These are phyloP conservation scores for Collichthys lucidus DNA, from an alignment of 2,113 vertebrate genomes.

Conservation along the genomic window DNA sequence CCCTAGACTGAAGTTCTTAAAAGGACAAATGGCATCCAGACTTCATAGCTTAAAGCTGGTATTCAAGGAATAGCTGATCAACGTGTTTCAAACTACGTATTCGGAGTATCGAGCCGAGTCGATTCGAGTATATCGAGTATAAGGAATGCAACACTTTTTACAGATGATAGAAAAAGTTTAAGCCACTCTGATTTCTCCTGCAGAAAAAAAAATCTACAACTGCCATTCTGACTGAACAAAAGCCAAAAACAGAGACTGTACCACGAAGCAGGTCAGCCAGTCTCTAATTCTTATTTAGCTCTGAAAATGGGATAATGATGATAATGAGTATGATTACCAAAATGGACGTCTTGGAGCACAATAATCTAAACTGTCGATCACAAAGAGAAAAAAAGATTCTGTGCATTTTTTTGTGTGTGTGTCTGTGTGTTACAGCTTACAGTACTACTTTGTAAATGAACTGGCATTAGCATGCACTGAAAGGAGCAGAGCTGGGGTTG, in stretches of 20 bases:
- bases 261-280: conserved; percentile 38
- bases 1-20: not conserved
- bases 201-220: conserved; percentile 22
- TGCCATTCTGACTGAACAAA: conserved; percentile 34
- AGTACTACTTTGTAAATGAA: conserved; percentile 79
- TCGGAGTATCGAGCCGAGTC: not conserved
- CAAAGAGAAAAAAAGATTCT: conserved; percentile 55
- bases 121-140: no score
- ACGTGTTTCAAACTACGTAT: not conserved
- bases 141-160: conserved; percentile 14
- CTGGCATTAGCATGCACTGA: conserved; percentile 83
- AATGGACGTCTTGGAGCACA: conserved; percentile 70
- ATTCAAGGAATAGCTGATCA: not conserved
- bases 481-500: conserved; percentile 73
- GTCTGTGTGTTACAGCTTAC: conserved; percentile 73
- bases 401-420: conserved; percentile 58
- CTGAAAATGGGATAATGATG: conserved; percentile 73
- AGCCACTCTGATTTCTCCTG: not conserved
- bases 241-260: conserved; percentile 27
- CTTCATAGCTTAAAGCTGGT: not conserved
- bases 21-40: not conserved
- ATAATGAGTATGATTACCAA: conserved; percentile 78
- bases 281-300: conserved; percentile 66
- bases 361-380: conserved; percentile 78
- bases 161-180: conserved; percentile 27